Base-by-base conservation (phyloP, 64 coral and sea anemone genomes). In the Trachythela sp. region DNA sequence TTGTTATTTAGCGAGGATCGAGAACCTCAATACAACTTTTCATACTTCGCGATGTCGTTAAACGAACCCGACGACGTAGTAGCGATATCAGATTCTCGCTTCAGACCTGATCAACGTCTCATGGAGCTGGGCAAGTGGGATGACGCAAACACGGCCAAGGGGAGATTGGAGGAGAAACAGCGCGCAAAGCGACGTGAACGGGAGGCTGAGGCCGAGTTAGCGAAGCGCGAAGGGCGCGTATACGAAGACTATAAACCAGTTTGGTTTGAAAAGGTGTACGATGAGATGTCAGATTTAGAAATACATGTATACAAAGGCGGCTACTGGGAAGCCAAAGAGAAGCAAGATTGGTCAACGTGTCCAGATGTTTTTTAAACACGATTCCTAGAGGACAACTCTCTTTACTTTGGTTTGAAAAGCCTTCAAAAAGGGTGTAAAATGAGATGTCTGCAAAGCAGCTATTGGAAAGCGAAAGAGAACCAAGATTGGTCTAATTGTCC, bases 251-350 rank as follows among this genome's bases (percentile, higher is more conserved):
- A 99, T 87, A 93, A 89, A 51, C 96, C 96, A 24, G 87, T 72
- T 39, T 99, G 96, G 96, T 99, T 99, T 91, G 96, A 99, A 60
- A 92, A 92, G 31, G 91, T 99, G 56, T 68, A 93, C 20, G 96
- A 99, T 83, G 96, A 99, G 77, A 48, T 95, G 36, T 91, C 91
- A 2, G 40, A 84, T 39, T 77, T 87, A 8, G 51, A 91, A 36
- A 85, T 99, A 59, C 96, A 99, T 76, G 96, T 99, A 24, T 99
- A 99, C 59, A 99, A 93, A 87, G 96, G 96, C 9, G 96, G 96
- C 14, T 99, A 99, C 13, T 99, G 96, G 96, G 96, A 99, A 29
- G 96, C 96, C 24, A 99, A 99, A 59, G 96, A 99, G 58, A 99
- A 91, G 84, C 84, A 80, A 22, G 96, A 99, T 38, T 99, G 94